phyloP scores from a whole-genome alignment of 2,888 invertebrate species.

The Cistogaster globosa region DNA sequence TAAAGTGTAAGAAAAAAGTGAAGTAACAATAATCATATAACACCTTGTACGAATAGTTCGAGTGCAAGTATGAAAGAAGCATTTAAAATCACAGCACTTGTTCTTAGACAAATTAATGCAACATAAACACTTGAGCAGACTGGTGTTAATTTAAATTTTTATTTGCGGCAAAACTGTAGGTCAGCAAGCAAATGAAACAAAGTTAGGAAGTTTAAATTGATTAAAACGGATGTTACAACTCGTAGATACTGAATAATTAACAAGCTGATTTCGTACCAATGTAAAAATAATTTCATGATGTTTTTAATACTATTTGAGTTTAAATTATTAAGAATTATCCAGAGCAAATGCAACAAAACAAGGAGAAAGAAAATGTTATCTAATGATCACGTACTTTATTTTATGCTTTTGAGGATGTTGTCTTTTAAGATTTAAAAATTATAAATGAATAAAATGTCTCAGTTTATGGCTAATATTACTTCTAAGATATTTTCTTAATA shows the following conservation, averaged over 20 bases:
- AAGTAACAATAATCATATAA: slow-evolving; percentile 61
- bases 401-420: too few relatives aligned
- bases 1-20: slow-evolving; percentile 52
- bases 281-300: too few relatives aligned
- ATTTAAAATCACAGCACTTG: slow-evolving; percentile 58
- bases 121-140: slow-evolving; percentile 10
- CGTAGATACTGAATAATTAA: slow-evolving; percentile 25
- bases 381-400: too few relatives aligned
- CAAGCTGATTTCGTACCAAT: slow-evolving; percentile 45
- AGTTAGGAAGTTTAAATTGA: slow-evolving; percentile 30
- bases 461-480: too few relatives aligned
- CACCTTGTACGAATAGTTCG: slow-evolving; percentile 47
- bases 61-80: slow-evolving; percentile 29
- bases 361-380: too few relatives aligned
- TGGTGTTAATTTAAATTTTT: slow-evolving; percentile 33
- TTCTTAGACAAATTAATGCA: slow-evolving; percentile 20
- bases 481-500: too few relatives aligned
- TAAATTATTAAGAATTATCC: too few relatives aligned
- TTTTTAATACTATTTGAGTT: too few relatives aligned
- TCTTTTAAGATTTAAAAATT: too few relatives aligned
- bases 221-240: slow-evolving; percentile 26
- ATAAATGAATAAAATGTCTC: too few relatives aligned
- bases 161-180: not conserved
- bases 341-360: too few relatives aligned
- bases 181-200: not conserved